Conservation (phyloP, 2,888 invertebrate genomes). For the Dichetophora obliterata region DNA sequence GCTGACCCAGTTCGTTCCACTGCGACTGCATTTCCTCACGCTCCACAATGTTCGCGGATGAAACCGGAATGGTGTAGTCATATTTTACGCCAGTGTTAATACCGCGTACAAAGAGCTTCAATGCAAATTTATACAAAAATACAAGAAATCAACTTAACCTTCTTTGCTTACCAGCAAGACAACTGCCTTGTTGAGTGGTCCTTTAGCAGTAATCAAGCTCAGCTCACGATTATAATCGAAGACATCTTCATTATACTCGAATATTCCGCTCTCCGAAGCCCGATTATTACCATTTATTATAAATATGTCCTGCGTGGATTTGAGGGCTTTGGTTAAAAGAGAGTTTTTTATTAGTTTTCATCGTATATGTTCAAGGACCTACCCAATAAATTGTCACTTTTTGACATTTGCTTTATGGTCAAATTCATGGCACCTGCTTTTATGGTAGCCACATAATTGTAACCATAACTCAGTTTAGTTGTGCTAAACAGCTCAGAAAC, state of each 20-base stretch:
- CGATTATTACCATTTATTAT: slow-evolving; percentile 87
- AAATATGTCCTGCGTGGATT: slow-evolving; percentile 80
- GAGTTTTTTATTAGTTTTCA: not conserved
- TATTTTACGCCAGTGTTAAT: slow-evolving; percentile 88
- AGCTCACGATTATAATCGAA: slow-evolving; percentile 81
- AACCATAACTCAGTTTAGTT: slow-evolving; percentile 82
- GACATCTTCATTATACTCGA: slow-evolving; percentile 82
- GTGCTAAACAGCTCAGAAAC: slow-evolving; percentile 86
- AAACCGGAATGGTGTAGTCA: slow-evolving; percentile 83
- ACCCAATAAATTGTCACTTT: slow-evolving; percentile 88
- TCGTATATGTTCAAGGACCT: slow-evolving; percentile 56
- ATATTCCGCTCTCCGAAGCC: slow-evolving; percentile 78
- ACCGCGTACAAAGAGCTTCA: slow-evolving; percentile 82
- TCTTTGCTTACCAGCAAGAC: slow-evolving; percentile 58
- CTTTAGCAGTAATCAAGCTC: slow-evolving; percentile 56
- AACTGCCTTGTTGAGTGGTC: slow-evolving; percentile 58
- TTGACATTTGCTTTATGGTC: slow-evolving; percentile 82
- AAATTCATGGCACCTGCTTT: slow-evolving; percentile 89
- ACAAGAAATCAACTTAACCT: not conserved
- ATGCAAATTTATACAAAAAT: not conserved
- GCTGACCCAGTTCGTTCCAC: slow-evolving; percentile 62
- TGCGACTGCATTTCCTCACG: slow-evolving; percentile 64
- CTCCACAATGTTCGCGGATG: slow-evolving; percentile 66
- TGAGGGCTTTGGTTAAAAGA: slow-evolving; percentile 74
- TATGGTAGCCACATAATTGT: slow-evolving; percentile 84